Conservation (phyloP, 1,140 invertebrate genomes). For the Neodiprion pinetum region DNA sequence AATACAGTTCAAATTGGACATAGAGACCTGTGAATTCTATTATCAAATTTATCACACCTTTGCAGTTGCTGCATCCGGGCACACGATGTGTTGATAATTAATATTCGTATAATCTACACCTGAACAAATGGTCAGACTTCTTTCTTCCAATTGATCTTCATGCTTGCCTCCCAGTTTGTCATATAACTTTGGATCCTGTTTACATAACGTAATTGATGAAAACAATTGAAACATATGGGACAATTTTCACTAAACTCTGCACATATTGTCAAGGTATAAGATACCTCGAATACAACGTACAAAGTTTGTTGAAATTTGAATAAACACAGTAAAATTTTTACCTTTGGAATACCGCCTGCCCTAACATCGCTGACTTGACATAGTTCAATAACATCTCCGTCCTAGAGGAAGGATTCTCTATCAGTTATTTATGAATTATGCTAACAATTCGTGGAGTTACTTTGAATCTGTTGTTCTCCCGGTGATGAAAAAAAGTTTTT, state of each 20-base stretch:
- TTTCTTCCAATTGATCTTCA: constrained; percentile 85
- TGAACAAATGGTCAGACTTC: constrained; percentile 97
- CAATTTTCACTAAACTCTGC: no score
- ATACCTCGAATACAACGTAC: background rate
- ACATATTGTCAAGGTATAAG: no score
- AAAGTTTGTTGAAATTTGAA: constrained; percentile 9
- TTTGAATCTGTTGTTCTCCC: constrained; percentile 12
- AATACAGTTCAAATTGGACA: no score
- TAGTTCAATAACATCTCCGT: constrained; percentile 94
- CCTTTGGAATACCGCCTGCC: constrained; percentile 86
- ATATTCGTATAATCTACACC: constrained; percentile 99
- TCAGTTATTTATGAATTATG: constrained; percentile 12
- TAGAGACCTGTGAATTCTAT: no score
- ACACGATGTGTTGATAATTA: constrained; percentile 97
- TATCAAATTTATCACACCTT: constrained; percentile 70
- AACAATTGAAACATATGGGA: constrained; percentile 13
- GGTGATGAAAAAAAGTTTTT: constrained; percentile 12
- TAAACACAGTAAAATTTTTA: constrained; percentile 53
- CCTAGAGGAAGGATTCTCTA: constrained; percentile 69
- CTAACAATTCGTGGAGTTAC: constrained; percentile 11
- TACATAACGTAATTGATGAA: constrained; percentile 11
- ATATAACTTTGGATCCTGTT: constrained; percentile 85
- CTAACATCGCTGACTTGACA: constrained; percentile 97
- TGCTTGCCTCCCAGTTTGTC: constrained; percentile 82
- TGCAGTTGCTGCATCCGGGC: constrained; percentile 88